A percentile compares a stretch with the other conserved stretches of the same genome.
These are phyloP conservation scores for Drosophila robusta DNA, from an alignment of 2,888 invertebrate species.

Conservation along the genomic window DNA sequence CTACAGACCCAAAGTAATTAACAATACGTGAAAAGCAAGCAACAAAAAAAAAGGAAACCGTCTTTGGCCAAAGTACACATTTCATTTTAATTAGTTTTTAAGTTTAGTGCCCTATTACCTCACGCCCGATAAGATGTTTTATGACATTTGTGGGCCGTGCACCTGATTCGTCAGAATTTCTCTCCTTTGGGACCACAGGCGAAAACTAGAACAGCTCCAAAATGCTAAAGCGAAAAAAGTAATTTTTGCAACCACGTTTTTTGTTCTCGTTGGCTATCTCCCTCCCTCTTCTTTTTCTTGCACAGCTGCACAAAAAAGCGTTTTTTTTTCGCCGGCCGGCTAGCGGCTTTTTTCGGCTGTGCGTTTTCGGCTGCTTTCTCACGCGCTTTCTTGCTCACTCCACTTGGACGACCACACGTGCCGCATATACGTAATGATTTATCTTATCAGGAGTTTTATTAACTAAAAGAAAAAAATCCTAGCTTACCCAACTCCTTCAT, in stretches of 20 bases:
- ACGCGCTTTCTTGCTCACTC: conserved; percentile 8
- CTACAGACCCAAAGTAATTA: not conserved
- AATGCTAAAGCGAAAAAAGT: not conserved
- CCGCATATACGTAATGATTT: conserved; percentile 1
- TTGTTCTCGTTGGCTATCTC: conserved; percentile 39
- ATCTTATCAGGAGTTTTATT: not conserved
- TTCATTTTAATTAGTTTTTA: conserved; percentile 52
- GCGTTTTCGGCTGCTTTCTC: conserved; percentile 39
- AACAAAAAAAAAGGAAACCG: not conserved
- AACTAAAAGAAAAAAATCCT: conserved; percentile 14
- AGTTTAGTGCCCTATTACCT: conserved; percentile 44
- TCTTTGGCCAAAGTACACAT: conserved; percentile 51
- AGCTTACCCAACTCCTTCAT: conserved; percentile 93
- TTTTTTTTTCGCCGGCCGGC: conserved; percentile 66
- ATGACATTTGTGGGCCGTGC: conserved; percentile 30
- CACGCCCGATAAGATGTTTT: conserved; percentile 30
- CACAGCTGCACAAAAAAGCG: conserved; percentile 41
- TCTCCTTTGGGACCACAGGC: not conserved
- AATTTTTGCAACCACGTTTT: conserved; percentile 56
- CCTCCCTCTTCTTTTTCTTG: conserved; percentile 35
- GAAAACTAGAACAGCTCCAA: conserved; percentile 4
- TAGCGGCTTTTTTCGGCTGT: conserved; percentile 38
- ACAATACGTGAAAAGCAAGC: not conserved
- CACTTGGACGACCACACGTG: conserved; percentile 14
- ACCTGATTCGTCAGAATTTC: conserved; percentile 16